Conservation (phyloP, 1,140 invertebrate species). For the Palaemon carinicauda region DNA sequence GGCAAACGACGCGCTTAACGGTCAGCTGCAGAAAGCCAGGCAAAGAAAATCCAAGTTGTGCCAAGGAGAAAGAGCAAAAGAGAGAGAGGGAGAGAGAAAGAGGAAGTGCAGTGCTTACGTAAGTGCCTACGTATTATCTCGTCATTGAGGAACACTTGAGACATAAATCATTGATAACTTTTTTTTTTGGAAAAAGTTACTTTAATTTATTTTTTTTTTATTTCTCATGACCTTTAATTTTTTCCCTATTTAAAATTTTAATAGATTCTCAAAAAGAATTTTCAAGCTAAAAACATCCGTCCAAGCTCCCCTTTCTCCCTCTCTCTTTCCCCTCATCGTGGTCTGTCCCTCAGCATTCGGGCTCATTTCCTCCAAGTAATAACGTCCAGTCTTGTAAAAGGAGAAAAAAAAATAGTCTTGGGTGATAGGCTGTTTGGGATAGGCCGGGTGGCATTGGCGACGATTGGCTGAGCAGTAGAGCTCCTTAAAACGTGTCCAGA, state of each 20-base stretch:
- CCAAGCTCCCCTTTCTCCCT: no score
- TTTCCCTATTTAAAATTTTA: no score
- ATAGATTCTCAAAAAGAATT: no score
- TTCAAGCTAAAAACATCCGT: no score
- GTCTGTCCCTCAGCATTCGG: conserved; percentile 20
- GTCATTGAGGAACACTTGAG: no score
- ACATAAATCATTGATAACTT: no score
- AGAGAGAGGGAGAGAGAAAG: not conserved
- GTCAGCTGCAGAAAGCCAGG: conserved; percentile 54
- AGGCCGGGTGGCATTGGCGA: conserved; percentile 42
- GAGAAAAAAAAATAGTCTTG: conserved; percentile 44
- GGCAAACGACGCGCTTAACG: conserved; percentile 50
- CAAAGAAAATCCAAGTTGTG: conserved; percentile 36
- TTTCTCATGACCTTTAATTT: no score
- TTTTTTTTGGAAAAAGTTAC: no score
- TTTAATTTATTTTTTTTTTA: no score
- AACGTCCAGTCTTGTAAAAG: conserved; percentile 33
- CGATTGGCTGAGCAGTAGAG: conserved; percentile 48
- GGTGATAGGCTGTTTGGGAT: conserved; percentile 42
- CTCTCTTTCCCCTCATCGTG: not conserved
- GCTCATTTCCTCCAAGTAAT: conserved; percentile 53
- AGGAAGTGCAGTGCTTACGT: conserved; percentile 49
- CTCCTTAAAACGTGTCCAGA: conserved; percentile 20
- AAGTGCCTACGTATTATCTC: conserved; percentile 16
- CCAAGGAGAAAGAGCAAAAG: conserved; percentile 4